Evolutionary conservation across 2,888 invertebrate genomes (phyloP).

Genomic region (Nesidiocoris tenuis): DNA sequence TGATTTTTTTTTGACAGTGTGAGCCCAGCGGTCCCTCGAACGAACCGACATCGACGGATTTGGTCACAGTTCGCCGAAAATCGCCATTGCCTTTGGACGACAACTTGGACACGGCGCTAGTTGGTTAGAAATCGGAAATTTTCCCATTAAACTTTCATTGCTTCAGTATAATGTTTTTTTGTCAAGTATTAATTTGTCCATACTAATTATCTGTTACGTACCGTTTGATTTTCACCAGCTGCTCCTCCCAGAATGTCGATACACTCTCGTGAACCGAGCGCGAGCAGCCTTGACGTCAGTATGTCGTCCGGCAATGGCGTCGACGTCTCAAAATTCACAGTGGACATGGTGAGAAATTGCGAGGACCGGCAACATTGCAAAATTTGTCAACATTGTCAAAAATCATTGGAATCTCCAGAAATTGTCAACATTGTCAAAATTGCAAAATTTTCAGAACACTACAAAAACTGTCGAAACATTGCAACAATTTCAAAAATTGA

Average conservation of each 20-base stretch:
- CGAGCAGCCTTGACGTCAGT: slow-evolving; percentile 21
- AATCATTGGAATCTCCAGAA: too few relatives aligned
- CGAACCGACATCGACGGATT: slow-evolving; percentile 6
- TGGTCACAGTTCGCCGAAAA: slow-evolving; percentile 3
- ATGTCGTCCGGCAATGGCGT: slow-evolving; percentile 6
- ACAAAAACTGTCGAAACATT: too few relatives aligned
- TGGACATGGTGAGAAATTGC: slow-evolving; percentile 35
- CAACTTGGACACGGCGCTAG: not conserved
- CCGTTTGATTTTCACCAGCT: not conserved
- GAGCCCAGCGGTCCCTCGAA: not conserved
- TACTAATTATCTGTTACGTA: too few relatives aligned
- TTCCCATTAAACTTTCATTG: too few relatives aligned
- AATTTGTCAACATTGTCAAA: too few relatives aligned
- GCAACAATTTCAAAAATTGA: too few relatives aligned
- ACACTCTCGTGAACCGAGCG: slow-evolving; percentile 29
- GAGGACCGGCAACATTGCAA: too few relatives aligned
- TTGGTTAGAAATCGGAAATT: too few relatives aligned
- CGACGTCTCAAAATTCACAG: slow-evolving; percentile 16
- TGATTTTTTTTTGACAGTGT: slow-evolving; percentile 7
- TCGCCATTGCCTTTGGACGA: slow-evolving; percentile 6
- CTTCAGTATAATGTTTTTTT: too few relatives aligned
- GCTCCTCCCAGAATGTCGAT: not conserved
- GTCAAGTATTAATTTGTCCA: too few relatives aligned
- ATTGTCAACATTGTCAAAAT: too few relatives aligned
- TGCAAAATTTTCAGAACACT: too few relatives aligned